These are phyloP conservation scores for Enteromius unitaeniatus DNA, from an alignment of 2,797 vertebrate species.

Conservation along the genomic window DNA sequence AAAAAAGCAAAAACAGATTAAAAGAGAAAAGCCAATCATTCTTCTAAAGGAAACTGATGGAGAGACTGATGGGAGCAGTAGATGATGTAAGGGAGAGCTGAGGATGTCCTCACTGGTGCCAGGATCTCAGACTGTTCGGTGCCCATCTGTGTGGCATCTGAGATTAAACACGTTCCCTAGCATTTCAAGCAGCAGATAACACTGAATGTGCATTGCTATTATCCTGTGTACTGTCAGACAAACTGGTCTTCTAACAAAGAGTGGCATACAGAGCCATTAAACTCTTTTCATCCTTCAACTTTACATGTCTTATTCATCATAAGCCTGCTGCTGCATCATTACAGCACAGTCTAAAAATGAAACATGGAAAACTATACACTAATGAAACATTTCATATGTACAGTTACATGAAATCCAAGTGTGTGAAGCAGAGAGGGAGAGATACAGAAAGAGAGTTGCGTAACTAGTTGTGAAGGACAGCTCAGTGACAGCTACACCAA, in stretches of 20 bases:
- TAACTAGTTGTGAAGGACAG: background rate
- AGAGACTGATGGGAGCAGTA: background rate
- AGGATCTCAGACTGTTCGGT: conserved; percentile 12
- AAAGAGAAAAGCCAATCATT: background rate
- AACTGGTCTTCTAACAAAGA: conserved; percentile 7
- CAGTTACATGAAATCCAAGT: conserved; percentile 4
- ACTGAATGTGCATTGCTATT: background rate
- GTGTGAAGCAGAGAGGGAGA: background rate
- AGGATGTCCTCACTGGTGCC: background rate
- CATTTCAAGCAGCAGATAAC: conserved; percentile 1
- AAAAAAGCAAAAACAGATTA: background rate
- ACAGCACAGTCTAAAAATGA: conserved; percentile 17
- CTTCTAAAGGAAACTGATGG: conserved; percentile 2
- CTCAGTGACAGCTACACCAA: conserved; percentile 21
- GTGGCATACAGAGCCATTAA: conserved; percentile 20
- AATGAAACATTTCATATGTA: background rate
- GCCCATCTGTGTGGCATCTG: conserved; percentile 42
- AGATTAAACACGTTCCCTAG: conserved; percentile 28
- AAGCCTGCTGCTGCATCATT: conserved; percentile 20
- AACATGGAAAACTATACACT: conserved; percentile 29
- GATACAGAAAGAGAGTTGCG: background rate
- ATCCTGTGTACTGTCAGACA: background rate
- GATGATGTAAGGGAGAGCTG: background rate
- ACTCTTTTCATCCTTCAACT: conserved; percentile 3
- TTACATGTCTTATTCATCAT: conserved; percentile 9